Conservation (phyloP, 2,113 vertebrate species). For the Anser brachyrhynchus region DNA sequence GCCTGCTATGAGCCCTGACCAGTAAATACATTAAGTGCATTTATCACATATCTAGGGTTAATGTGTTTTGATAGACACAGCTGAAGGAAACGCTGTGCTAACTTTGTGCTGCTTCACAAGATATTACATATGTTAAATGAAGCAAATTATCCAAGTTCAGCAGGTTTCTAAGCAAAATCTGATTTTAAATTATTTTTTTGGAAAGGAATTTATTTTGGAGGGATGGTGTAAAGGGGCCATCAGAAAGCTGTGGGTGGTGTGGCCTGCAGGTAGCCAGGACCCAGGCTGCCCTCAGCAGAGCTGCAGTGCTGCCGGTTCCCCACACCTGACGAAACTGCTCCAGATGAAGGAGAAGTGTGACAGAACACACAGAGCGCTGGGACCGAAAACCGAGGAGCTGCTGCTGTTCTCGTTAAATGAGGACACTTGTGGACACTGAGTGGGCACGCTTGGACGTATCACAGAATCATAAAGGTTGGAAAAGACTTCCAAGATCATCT, state of each 20-base stretch:
- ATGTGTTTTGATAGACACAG: background rate
- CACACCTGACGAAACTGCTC: background rate
- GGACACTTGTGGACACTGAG: no score
- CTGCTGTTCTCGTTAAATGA: no score
- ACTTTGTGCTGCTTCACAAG: background rate
- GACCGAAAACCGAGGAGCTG: background rate
- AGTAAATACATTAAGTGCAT: background rate
- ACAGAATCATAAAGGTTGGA: no score
- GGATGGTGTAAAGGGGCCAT: background rate
- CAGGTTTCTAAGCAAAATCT: background rate
- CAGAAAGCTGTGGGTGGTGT: no score
- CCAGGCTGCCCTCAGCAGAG: no score
- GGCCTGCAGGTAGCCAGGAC: no score
- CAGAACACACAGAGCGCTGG: background rate
- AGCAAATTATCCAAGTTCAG: no score
- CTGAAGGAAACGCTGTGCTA: background rate
- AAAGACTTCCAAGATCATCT: no score
- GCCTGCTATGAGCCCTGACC: background rate
- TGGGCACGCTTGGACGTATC: no score
- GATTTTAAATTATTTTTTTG: background rate
- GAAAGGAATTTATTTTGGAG: background rate
- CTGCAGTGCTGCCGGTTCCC: background rate
- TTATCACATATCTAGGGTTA: no score
- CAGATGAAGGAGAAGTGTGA: no score
- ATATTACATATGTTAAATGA: background rate